phyloP scores from a whole-genome alignment of 1,140 invertebrate genomes.

The Aphelinus certus region DNA sequence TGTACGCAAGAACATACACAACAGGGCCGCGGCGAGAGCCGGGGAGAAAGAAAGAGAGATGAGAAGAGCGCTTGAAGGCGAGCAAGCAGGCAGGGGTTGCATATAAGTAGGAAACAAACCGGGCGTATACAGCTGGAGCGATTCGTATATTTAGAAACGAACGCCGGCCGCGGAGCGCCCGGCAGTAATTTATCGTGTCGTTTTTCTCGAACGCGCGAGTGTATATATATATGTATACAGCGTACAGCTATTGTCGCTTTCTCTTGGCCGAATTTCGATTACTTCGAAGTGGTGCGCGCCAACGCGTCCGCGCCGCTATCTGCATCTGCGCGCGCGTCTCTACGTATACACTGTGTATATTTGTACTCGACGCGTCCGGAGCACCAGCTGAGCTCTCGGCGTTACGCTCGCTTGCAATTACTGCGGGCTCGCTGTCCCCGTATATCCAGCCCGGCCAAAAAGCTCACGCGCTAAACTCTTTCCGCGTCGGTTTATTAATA shows the following conservation, averaged over 20 bases:
- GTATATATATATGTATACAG: too few relatives aligned
- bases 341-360: neutral
- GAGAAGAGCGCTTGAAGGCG: slow-evolving; percentile 3
- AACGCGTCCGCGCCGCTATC: neutral
- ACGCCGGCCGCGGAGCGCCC: slow-evolving; percentile 25
- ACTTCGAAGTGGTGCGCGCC: slow-evolving; percentile 47
- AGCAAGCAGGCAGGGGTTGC: neutral
- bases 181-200: slow-evolving; percentile 53
- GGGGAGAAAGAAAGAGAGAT: neutral
- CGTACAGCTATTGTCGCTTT: slow-evolving; percentile 8
- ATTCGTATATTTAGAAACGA: slow-evolving; percentile 51
- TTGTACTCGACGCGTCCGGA: too few relatives aligned
- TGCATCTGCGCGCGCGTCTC: neutral
- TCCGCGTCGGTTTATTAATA: too few relatives aligned
- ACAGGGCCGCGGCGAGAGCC: neutral
- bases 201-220: neutral
- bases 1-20: too few relatives aligned
- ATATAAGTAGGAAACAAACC: slow-evolving; percentile 39
- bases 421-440: too few relatives aligned
- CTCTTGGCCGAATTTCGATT: slow-evolving; percentile 52
- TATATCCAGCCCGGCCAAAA: too few relatives aligned
- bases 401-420: too few relatives aligned
- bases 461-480: too few relatives aligned
- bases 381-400: too few relatives aligned
- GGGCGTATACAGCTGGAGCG: slow-evolving; percentile 40